Conservation (phyloP, 2,888 invertebrate genomes). For the Pristionchus fissidentatus region DNA sequence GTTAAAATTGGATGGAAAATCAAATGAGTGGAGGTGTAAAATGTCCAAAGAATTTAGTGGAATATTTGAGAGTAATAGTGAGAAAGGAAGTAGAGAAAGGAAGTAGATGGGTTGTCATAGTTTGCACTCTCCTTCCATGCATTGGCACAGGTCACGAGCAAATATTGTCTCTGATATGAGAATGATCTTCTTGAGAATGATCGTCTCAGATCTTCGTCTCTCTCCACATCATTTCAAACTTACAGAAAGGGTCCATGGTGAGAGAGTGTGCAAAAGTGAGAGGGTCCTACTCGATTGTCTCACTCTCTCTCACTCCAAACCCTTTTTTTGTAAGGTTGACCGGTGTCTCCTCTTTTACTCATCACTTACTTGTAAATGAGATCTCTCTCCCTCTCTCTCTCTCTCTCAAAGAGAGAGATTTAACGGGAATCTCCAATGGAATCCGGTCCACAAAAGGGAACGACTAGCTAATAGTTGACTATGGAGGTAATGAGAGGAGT, state of each 20-base stretch:
- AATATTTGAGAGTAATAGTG: background rate
- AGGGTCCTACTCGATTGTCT: background rate
- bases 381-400: background rate
- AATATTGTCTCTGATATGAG: too few species aligned
- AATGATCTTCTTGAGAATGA: too few species aligned
- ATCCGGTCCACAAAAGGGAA: background rate
- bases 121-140: too few species aligned
- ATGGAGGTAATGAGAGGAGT: constrained; percentile 7
- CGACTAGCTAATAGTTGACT: constrained; percentile 16
- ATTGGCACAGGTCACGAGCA: too few species aligned
- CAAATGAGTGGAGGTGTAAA: background rate
- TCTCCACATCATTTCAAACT: too few species aligned
- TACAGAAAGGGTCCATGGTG: too few species aligned
- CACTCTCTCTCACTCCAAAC: background rate
- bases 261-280: too few species aligned
- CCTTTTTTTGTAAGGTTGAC: background rate
- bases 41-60: background rate
- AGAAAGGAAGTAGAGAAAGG: background rate
- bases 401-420: background rate
- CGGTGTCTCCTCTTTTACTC: background rate
- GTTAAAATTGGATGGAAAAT: background rate
- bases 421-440: background rate
- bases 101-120: too few species aligned
- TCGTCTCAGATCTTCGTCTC: background rate
- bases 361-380: constrained; percentile 9